Base-by-base conservation (phyloP, 2,888 invertebrate genomes). In the Selenia dentaria region DNA sequence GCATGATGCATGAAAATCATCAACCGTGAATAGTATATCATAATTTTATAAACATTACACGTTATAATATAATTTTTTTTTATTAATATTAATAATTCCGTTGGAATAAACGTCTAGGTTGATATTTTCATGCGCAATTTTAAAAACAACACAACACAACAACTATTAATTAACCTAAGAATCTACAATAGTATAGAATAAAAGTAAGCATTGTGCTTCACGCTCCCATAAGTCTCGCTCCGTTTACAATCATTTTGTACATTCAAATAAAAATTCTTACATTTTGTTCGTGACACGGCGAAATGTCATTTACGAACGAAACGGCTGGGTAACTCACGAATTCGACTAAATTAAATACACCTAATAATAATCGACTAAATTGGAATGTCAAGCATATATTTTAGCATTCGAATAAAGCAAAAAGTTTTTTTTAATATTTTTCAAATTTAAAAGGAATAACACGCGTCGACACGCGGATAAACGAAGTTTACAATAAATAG, bases 401-500 rank as follows among this genome's bases (percentile, higher is more conserved):
- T 51, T 85, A 86, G 87, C 84, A 14, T 36, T 36, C 68, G 75
- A 69, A 74, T 74, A 54, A 72, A 76, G 41, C 33, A 80, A 51
- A 67, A 60, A 78, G 74, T 53, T 69, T 70, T 69, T 69, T 69
- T 62, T 35, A 8, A 55, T 60, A 62, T 68, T 64, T 58, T 62
- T 51, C 54, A 47, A 50, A 59, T 59, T 52, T 54, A 64, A 58
- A 61, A 32, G 48, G 55, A 65, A 28, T 33, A 59, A 62, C 51
- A 65, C 63, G 58, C 63, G 59, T 51, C 50, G 12, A 53, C 61
- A 68, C 67, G 73, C 74, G 78, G 76, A 68, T 77, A 76, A 81
- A 80, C 67, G 64, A 80, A 77, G 81, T 78, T 85, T 78, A 87
- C 89, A 88, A 87, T 88, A 85, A 86, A 86, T 79, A 79, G 83